Evolutionary conservation across 1,140 invertebrate genomes (phyloP).

Genomic region (Lethrus apterus): DNA sequence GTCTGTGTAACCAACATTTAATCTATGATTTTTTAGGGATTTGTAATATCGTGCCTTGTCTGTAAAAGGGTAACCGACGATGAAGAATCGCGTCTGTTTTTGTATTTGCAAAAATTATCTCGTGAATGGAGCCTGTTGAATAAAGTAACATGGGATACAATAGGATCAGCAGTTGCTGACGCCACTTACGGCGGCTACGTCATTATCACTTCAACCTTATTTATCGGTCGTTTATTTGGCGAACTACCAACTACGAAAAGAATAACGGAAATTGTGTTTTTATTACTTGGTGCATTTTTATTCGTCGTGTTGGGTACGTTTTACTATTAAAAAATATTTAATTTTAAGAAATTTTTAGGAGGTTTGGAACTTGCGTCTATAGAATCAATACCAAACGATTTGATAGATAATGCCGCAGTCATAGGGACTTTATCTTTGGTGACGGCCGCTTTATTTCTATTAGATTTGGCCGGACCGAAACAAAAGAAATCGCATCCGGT

Average conservation of each 20-base stretch:
- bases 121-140: constrained; percentile 66
- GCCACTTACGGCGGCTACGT: constrained; percentile 61
- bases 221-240: constrained; percentile 54
- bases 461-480: constrained; percentile 53
- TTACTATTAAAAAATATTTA: not conserved
- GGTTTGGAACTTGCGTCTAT: constrained; percentile 59
- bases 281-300: constrained; percentile 58
- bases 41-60: constrained; percentile 58
- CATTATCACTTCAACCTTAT: constrained; percentile 59
- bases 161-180: constrained; percentile 54
- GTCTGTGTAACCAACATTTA: too few relatives aligned
- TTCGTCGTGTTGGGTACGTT: constrained; percentile 55
- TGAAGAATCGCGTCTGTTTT: constrained; percentile 57
- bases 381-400: constrained; percentile 56
- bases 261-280: constrained; percentile 57
- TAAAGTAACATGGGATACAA: constrained; percentile 60
- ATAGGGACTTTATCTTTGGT: constrained; percentile 59
- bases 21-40: constrained; percentile 46
- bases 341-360: constrained; percentile 37
- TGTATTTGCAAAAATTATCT: constrained; percentile 61
- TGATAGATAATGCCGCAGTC: constrained; percentile 63
- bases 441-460: constrained; percentile 58
- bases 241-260: constrained; percentile 56
- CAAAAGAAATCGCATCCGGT: constrained; percentile 22
- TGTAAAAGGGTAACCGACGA: constrained; percentile 62